Evolutionary conservation across 2,888 invertebrate species (phyloP), one percentile per base, ranked within the genome.

Genomic region (Hololepta plana): DNA sequence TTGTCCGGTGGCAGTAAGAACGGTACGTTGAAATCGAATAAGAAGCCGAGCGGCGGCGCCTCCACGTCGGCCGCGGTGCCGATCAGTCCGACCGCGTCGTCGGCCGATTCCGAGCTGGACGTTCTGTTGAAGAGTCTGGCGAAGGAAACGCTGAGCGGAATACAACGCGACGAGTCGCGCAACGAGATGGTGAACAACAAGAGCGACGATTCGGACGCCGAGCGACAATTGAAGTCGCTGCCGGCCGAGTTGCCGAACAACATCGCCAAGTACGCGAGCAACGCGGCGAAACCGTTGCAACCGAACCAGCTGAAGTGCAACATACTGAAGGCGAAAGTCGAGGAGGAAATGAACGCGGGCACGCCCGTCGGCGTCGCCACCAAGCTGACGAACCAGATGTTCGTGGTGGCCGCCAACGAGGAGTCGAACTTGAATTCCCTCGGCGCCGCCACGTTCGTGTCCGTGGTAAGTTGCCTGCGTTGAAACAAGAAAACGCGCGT

Each of bases 241-340:
- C 47, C 49, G 7, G 41, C 49, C 12, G 53, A 54, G 32, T 47
- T 54, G 28, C 52, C 53, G 4, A 54, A 54, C 33, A 54, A 54
- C 34, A 50, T 53, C 20, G 42, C 42, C 23, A 52, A 47, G 38
- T 38, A 36, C 26, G 39, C 43, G 10, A 43, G 42, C 15, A 36
- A 36, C 7, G 30, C 31, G 14, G 48, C 47, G 11, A 71, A 72
- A 42, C 74, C 80, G 12, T 66, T 90, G 31, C 87, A 88, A 23
- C 82, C 84, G 5, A 85, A 87, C 36, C 82, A 88, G 47, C 67
- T 91, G 34, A 93, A 91, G 57, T 91, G 91, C 57, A 91, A 84
- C 58, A 90, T 91, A 49, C 60, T 91, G 28, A 93, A 93, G 66
- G 75, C 74, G 32, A 71, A 72, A 50, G 64, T 64, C 29, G 68